A percentile compares a stretch with the other conserved stretches of the same genome.
These are phyloP conservation scores for Anabacerthia variegaticeps DNA, from an alignment of 2,797 vertebrate genomes.

Conservation along the genomic window DNA sequence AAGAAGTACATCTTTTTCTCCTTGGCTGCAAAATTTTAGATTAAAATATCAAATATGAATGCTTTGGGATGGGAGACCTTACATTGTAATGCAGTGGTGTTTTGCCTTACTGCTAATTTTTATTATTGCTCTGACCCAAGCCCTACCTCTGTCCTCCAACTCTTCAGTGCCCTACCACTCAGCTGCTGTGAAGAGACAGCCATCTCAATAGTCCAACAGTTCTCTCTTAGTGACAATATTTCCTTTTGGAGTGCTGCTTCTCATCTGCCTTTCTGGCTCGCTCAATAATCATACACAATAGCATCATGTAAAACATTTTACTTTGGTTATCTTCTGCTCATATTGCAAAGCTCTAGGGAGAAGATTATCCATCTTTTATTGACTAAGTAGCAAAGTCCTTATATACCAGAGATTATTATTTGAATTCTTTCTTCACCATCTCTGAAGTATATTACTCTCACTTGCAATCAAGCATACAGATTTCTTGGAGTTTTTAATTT, in stretches of 20 bases:
- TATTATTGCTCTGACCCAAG: background rate
- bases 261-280: background rate
- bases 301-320: constrained; percentile 30
- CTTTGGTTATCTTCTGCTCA: constrained; percentile 35
- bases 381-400: constrained; percentile 19
- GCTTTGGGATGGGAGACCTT: background rate
- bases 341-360: constrained; percentile 19
- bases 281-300: background rate
- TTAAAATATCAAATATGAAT: background rate
- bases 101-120: background rate
- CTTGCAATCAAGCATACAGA: constrained; percentile 28
- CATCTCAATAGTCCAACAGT: background rate
- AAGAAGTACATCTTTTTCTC: background rate
- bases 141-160: background rate
- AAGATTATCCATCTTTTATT: constrained; percentile 42
- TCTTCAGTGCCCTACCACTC: background rate
- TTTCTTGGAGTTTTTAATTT: background rate
- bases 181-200: background rate
- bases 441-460: constrained; percentile 22
- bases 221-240: background rate
- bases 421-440: background rate
- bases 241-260: background rate
- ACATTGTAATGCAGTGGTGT: background rate
- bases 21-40: background rate
- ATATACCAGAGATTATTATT: constrained; percentile 1